A percentile compares a stretch with the other conserved stretches of the same genome.
phyloP scores from a whole-genome alignment of 2,888 invertebrate species.

The Bombylius major region DNA sequence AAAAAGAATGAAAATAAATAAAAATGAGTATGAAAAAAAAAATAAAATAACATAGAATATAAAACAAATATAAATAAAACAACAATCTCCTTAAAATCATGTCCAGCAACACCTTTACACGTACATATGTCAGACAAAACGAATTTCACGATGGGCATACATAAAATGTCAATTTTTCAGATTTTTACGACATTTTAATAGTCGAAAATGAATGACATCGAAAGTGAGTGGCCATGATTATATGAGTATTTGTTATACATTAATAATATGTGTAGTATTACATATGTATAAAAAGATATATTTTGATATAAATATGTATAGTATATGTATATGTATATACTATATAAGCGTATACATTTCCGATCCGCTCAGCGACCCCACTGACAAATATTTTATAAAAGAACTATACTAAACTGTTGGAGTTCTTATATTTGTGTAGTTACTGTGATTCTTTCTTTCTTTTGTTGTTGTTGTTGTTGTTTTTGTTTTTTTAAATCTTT shows the following conservation, averaged over 20 bases:
- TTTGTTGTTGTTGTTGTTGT: no score
- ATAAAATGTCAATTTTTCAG: constrained; percentile 6
- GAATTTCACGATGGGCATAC: constrained; percentile 3
- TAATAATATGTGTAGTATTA: not conserved
- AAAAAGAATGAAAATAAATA: not conserved
- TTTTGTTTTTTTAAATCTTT: no score
- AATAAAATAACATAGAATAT: not conserved
- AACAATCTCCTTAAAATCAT: constrained; percentile 1
- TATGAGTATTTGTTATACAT: no score
- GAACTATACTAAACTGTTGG: no score
- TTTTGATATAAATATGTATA: no score
- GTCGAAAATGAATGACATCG: constrained; percentile 8
- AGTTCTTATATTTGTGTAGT: no score
- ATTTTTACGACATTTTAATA: constrained; percentile 8
- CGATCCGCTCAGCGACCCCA: no score
- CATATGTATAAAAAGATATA: not conserved
- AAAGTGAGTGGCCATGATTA: constrained; percentile 2
- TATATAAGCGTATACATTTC: no score
- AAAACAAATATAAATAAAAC: not conserved
- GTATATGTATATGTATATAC: no score
- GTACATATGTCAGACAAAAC: not conserved
- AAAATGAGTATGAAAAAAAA: not conserved
- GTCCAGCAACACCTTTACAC: constrained; percentile 4
- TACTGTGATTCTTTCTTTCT: no score
- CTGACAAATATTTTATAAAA: no score